These are phyloP conservation scores for Sipha maydis DNA, from an alignment of 2,888 invertebrate genomes.

Conservation along the genomic window DNA sequence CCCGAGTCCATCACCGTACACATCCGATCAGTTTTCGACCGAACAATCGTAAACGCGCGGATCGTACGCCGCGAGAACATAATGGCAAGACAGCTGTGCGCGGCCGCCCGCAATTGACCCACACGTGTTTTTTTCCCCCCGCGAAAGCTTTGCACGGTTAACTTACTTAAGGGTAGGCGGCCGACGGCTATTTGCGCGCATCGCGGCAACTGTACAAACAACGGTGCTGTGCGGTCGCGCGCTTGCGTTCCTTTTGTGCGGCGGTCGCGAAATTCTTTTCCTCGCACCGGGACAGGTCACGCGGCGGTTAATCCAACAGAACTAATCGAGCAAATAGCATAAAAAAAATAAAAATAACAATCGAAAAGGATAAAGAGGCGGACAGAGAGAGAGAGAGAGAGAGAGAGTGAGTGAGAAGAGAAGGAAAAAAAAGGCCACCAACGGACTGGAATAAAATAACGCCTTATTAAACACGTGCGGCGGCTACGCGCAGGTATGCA, in stretches of 20 bases:
- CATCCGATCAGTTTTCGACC: neutral
- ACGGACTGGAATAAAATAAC: constrained; percentile 57
- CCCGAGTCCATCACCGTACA: no score
- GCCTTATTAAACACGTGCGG: constrained; percentile 55
- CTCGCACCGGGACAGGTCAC: constrained; percentile 30
- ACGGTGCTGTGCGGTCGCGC: neutral
- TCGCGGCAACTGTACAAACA: constrained; percentile 57
- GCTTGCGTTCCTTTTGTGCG: constrained; percentile 45
- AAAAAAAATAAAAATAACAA: neutral
- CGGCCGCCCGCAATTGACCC: constrained; percentile 11
- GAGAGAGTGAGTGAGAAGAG: neutral
- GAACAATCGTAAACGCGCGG: neutral
- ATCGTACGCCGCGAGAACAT: neutral
- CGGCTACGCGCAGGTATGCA: neutral
- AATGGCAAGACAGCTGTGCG: neutral
- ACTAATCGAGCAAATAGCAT: constrained; percentile 38
- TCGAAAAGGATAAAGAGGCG: no score
- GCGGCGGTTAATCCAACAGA: constrained; percentile 50
- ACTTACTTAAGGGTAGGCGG: constrained; percentile 38
- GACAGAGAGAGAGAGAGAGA: constrained; percentile 9
- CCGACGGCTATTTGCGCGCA: constrained; percentile 33
- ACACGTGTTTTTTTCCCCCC: constrained; percentile 22
- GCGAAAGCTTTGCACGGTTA: constrained; percentile 60
- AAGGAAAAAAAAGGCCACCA: constrained; percentile 19
- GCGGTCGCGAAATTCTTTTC: constrained; percentile 26